Evolutionary conservation across 2,113 vertebrate species (phyloP), one percentile per base, ranked within the genome.

Genomic region (Ailuropoda melanoleuca): DNA sequence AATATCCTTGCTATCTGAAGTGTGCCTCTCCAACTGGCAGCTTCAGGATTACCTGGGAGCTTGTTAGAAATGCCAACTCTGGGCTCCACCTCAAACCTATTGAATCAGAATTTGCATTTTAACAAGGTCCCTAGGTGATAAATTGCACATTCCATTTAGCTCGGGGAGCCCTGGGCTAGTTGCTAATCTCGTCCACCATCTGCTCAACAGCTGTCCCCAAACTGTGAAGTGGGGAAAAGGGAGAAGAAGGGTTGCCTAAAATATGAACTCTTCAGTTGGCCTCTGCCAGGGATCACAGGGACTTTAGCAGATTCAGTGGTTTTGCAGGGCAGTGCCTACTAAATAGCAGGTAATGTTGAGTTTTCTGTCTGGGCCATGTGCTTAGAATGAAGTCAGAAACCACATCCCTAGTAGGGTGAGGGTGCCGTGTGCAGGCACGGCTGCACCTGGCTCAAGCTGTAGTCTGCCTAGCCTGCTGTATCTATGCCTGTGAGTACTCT

Each of bases 31-130:
- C 39, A 77, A 48, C 17, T n/a, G 11, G 55, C 18, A 90, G 58
- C 64, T 46, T 75, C 72, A 74, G 31, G 48, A 88, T 50, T 74
- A 90, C 10, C 26, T 81, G 78, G 58, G 50, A 88, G 6, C 37
- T 92, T 56, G 31, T 74, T 80, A 88, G 68, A 92, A 93, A 91
- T 70, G 66, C 34, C 58, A 91, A 85, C 31, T 88, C 82, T 56
- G 56, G 24, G 19, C 55, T 19, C n/a, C 39, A 82, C 43, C 11
- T 1, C 14, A 87, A 82, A 77, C 13, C 17, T 77, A 87, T 29
- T 77, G 50, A 95, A 62, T 87, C 21, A 39, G 8, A 83, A 74
- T 87, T 43, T 97, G 37, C 46, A 78, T 81, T 96, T 90, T 83
- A 74, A 82, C 26, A 77, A 87, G 74, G 93, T 62, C 37, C 8